phyloP scores from a whole-genome alignment of 1,140 invertebrate species.

The Augochlora pura region DNA sequence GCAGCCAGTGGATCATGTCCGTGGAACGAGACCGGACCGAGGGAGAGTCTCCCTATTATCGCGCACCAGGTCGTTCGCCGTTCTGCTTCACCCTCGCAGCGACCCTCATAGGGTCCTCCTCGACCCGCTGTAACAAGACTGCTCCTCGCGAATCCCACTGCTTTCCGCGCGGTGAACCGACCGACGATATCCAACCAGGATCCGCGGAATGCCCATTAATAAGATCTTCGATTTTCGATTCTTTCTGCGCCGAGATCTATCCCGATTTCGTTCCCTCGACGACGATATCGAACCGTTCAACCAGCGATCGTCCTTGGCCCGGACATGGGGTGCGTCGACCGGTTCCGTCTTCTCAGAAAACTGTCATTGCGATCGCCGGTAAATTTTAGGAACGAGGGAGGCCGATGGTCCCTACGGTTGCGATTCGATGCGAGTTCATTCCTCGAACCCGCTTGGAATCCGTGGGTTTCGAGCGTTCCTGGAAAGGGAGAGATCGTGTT shows the following conservation, averaged over 20 bases:
- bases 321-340: background rate
- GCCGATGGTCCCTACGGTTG: too few relatives aligned
- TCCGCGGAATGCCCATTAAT: constrained; percentile 53
- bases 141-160: constrained; percentile 42
- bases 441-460: too few relatives aligned
- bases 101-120: constrained; percentile 43
- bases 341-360: background rate
- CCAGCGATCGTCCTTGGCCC: background rate
- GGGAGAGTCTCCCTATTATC: constrained; percentile 24
- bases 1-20: constrained; percentile 49
- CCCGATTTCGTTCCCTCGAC: constrained; percentile 9
- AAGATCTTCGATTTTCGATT: constrained; percentile 22
- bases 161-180: constrained; percentile 25
- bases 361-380: background rate
- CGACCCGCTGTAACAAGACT: constrained; percentile 32
- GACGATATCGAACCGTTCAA: background rate
- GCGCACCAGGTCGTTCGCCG: constrained; percentile 39
- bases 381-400: too few relatives aligned
- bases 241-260: constrained; percentile 5
- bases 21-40: background rate
- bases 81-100: constrained; percentile 18
- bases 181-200: constrained; percentile 51
- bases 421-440: too few relatives aligned
- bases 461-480: too few relatives aligned
- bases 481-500: too few relatives aligned